phyloP scores from a whole-genome alignment of 1,140 invertebrate species.

The Pseudomyrmex cubaensis region DNA sequence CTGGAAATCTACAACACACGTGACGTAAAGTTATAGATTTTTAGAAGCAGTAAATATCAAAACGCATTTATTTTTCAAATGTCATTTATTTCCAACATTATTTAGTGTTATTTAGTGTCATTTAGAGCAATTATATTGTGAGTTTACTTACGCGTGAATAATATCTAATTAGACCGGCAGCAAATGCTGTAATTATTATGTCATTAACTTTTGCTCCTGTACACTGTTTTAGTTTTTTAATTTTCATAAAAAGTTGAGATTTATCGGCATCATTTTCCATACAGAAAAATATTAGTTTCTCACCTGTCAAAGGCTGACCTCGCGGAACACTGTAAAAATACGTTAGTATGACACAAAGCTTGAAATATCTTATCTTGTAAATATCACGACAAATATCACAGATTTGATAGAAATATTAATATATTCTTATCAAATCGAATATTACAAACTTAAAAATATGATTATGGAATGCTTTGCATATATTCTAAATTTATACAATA shows the following conservation, averaged over 20 bases:
- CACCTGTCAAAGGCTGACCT: constrained; percentile 71
- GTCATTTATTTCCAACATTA: too few species aligned
- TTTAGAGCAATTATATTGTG: background rate
- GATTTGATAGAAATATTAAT: too few species aligned
- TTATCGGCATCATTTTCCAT: constrained; percentile 65
- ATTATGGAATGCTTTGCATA: too few species aligned
- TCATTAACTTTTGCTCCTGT: constrained; percentile 76
- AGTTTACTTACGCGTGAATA: constrained; percentile 69
- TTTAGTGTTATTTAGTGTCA: too few species aligned
- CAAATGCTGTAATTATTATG: constrained; percentile 78
- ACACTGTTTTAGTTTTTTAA: constrained; percentile 74
- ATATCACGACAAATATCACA: too few species aligned
- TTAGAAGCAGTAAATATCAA: too few species aligned
- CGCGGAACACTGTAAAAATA: constrained; percentile 69
- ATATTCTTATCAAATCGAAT: too few species aligned
- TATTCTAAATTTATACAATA: too few species aligned
- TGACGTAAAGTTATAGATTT: too few species aligned
- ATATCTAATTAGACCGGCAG: constrained; percentile 77
- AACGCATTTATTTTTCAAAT: too few species aligned
- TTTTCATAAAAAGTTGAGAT: constrained; percentile 55
- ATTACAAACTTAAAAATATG: too few species aligned
- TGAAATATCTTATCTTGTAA: background rate
- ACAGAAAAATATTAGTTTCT: constrained; percentile 76
- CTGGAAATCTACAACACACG: too few species aligned
- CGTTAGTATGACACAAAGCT: constrained; percentile 6